Evolutionary conservation across 2,797 vertebrate genomes (phyloP), one percentile per base, ranked within the genome.

Genomic region (Manis javanica): DNA sequence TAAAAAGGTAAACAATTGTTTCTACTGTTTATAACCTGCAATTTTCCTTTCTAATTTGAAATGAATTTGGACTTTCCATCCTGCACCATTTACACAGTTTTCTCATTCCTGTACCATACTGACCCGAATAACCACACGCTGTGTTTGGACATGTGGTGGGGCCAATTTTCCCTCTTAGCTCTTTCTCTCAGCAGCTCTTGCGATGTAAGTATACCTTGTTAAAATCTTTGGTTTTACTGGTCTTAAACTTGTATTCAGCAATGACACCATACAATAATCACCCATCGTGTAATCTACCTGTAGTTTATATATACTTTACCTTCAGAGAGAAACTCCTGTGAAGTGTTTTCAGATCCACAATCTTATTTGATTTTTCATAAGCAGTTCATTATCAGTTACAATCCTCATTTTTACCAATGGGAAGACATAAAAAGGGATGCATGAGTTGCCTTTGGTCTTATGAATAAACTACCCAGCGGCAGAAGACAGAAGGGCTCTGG

Each of bases 381-480:
- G 42, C 8, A 26, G 23, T 0, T 14, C 57, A 2, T 71, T 9
- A 3, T 19, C 24, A 46, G 12, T 46, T 46, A 9, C 12, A 10
- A 12, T 14, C 34, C 71, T 78, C 21, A 0, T 34, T 57, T 51
- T 39, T 19, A 29, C 34, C 59, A 29, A 19, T 0, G 16, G 31
- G 13, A 39, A 29, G 49, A 42, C 74, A 3, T 0, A 2, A 42
- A 51, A 53, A 13, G n/a, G 37, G 29, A 42, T 26, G 51, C 0
- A 5, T 5, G 4, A 7, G 4, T 53, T 7, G 1, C 34, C 82
- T 37, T 3, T n/a, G 1, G 51, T 23, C 31, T 1, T 1, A 7
- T 23, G 6, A 0, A 2, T 3, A 26, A n/a, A 42, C 53, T 0
- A 0, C 1, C 15, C 19, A 1, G 5, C 0, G 7, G 90, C 8